These are phyloP conservation scores for Priocnemis perturbator DNA, from an alignment of 2,888 invertebrate species.

Conservation along the genomic window DNA sequence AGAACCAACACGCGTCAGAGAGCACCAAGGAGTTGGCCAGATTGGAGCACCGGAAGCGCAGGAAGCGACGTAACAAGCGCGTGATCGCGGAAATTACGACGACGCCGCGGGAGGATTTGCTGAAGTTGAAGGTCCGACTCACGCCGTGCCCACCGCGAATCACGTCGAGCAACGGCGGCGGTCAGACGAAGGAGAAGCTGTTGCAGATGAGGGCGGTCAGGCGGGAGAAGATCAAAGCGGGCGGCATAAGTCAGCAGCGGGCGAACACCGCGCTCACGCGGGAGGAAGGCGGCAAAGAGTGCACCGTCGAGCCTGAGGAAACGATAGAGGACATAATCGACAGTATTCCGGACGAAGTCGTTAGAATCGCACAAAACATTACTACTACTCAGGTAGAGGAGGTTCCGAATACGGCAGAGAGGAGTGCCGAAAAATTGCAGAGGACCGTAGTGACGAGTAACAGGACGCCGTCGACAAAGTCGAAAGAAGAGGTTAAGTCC, in stretches of 20 bases:
- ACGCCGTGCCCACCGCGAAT: conserved; percentile 67
- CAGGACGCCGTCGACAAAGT: background rate
- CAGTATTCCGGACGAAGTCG: conserved; percentile 65
- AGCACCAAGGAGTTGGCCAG: conserved; percentile 54
- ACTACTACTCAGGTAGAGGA: conserved; percentile 29
- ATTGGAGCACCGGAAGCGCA: conserved; percentile 64
- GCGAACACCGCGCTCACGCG: conserved; percentile 17
- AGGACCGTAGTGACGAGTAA: background rate
- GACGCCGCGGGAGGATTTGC: conserved; percentile 66
- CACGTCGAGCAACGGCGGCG: conserved; percentile 46
- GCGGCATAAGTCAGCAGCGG: conserved; percentile 13
- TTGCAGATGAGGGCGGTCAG: conserved; percentile 60
- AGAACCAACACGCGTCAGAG: conserved; percentile 36
- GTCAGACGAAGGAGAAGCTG: conserved; percentile 63
- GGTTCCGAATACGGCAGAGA: conserved; percentile 1
- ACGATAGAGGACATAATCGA: conserved; percentile 68
- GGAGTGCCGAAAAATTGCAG: background rate
- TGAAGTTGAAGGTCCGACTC: conserved; percentile 66
- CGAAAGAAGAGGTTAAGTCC: conserved; percentile 16
- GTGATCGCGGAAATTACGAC: conserved; percentile 71
- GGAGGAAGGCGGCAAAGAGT: conserved; percentile 34
- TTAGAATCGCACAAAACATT: conserved; percentile 61
- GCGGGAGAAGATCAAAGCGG: conserved; percentile 61
- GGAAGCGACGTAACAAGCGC: conserved; percentile 66
- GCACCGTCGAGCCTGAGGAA: conserved; percentile 48